phyloP scores from a whole-genome alignment of 2,888 invertebrate genomes.

The Pogonocherus hispidulus region DNA sequence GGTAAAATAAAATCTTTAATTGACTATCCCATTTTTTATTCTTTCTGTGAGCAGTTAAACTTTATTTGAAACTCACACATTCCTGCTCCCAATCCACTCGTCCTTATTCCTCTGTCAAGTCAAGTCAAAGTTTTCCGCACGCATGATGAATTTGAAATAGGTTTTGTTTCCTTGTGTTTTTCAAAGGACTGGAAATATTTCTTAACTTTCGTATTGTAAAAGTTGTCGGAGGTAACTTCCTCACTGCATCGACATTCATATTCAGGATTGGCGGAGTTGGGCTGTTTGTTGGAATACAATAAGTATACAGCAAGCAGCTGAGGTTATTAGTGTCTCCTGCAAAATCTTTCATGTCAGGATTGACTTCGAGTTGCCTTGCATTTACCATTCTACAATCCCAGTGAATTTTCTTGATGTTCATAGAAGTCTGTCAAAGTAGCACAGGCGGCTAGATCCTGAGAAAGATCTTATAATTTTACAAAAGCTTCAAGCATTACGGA shows the following conservation, averaged over 20 bases:
- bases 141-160: conserved; percentile 57
- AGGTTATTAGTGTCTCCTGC: background rate
- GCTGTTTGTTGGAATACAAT: background rate
- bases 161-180: conserved; percentile 41
- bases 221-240: conserved; percentile 14
- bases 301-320: background rate
- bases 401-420: too few species aligned
- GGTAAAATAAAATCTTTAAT: too few species aligned
- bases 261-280: background rate
- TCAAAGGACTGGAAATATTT: conserved; percentile 20
- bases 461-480: too few species aligned
- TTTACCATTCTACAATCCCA: too few species aligned
- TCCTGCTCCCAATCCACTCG: conserved; percentile 53
- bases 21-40: conserved; percentile 40
- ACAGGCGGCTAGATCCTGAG: too few species aligned
- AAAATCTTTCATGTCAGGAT: too few species aligned
- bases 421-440: too few species aligned
- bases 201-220: conserved; percentile 27
- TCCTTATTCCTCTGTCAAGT: conserved; percentile 57
- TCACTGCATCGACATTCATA: conserved; percentile 8
- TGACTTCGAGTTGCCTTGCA: too few species aligned
- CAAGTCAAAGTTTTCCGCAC: conserved; percentile 54
- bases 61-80: conserved; percentile 52
- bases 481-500: too few species aligned
- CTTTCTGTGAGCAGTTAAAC: conserved; percentile 46